Evolutionary conservation across 2,888 invertebrate species (phyloP), one percentile per base, ranked within the genome.

Genomic region (Melieria picta): DNA sequence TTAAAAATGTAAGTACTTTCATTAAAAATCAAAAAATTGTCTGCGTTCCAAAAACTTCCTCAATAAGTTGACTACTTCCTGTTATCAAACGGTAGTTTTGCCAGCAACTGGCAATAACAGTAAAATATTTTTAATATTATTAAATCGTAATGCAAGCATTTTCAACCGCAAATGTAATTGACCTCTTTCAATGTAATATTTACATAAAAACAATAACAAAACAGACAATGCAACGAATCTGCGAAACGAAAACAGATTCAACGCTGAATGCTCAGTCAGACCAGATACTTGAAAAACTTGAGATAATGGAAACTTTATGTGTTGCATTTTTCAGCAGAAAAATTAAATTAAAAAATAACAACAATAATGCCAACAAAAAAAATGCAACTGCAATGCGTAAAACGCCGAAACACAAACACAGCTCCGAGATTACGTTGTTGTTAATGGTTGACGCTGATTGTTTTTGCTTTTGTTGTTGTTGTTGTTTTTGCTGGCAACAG

Each of bases 161-260:
- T 30, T 30, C 30, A 30, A 30, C 30, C 30, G 30, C 30, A 30
- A 70, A 70, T 70, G 70, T 70, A 70, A 70, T 70, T 70, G 70
- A 70, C 70, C 70, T 70, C 64, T 64, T 70, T 70, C 70, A 70
- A 70, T 70, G 70, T 48, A 70, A 70, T 50, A 58, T 63, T 50
- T 60, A 73, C 76, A 61, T 77, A 77, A 80, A 58, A 66, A 58
- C 10, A 79, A 80, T 79, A 81, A 79, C 79, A 78, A 76, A 63
- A 61, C 58, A 74, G 72, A n/a, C 52, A 52, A 11, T 52, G 5
- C 52, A 52, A 11, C 6, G 13, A 11, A 7, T n/a, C 52, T 9
- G 9, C 7, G 5, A 52, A 11, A 50, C 7, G 5, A 52, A 11
- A 50, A 50, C 50, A 50, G 9, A 7, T 7, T n/a, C 48, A 30